These are phyloP conservation scores for Rutilus rutilus DNA, from an alignment of 2,113 vertebrate genomes.

Conservation along the genomic window DNA sequence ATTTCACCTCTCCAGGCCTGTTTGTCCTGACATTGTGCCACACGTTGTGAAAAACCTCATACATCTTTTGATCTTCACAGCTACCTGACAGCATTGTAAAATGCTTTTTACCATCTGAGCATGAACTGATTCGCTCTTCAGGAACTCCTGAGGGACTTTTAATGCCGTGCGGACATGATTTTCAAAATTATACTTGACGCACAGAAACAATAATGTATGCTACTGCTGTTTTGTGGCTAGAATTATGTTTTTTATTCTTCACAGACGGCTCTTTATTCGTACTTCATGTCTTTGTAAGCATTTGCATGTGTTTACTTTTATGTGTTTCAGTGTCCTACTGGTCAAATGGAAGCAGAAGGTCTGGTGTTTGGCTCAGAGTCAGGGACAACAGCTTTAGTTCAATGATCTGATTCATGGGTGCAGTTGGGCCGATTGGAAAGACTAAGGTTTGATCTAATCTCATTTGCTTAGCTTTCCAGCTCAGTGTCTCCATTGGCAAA, in stretches of 20 bases:
- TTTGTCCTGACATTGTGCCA: neutral
- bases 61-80: slow-evolving; percentile 17
- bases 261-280: neutral
- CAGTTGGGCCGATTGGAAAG: slow-evolving; percentile 37
- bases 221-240: neutral
- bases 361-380: slow-evolving; percentile 31
- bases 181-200: slow-evolving; percentile 24
- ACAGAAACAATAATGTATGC: neutral
- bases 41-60: neutral
- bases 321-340: slow-evolving; percentile 22
- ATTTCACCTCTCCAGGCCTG: neutral
- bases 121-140: neutral
- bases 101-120: slow-evolving; percentile 1
- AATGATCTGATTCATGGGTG: slow-evolving; percentile 49
- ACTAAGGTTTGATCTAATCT: slow-evolving; percentile 54
- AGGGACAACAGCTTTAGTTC: slow-evolving; percentile 40
- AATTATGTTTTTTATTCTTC: neutral
- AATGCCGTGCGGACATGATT: neutral
- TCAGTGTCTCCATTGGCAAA: slow-evolving; percentile 66
- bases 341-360: slow-evolving; percentile 38
- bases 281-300: slow-evolving; percentile 22
- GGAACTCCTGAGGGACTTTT: neutral
- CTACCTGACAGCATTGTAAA: slow-evolving; percentile 19
- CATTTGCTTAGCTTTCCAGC: slow-evolving; percentile 66
- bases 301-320: slow-evolving; percentile 40